phyloP scores from a whole-genome alignment of 2,797 vertebrate species.

The Liasis olivaceus region DNA sequence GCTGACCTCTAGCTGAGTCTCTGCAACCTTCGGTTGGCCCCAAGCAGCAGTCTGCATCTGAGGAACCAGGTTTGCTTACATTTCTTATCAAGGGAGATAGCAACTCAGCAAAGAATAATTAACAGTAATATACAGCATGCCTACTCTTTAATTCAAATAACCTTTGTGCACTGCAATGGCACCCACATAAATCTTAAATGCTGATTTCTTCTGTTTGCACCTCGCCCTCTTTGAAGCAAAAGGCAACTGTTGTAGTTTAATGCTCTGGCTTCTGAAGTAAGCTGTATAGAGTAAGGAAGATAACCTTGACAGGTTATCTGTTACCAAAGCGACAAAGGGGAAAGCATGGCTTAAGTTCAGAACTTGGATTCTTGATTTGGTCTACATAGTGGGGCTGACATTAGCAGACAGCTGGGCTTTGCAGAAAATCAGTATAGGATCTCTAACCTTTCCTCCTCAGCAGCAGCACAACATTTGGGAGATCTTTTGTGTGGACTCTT shows the following conservation, averaged over 20 bases:
- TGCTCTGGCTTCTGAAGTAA: neutral
- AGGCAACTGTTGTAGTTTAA: neutral
- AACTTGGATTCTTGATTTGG: neutral
- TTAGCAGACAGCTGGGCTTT: neutral
- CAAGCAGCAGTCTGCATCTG: neutral
- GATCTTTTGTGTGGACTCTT: neutral
- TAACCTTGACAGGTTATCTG: neutral
- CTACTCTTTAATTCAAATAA: neutral
- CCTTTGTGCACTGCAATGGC: neutral
- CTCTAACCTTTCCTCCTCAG: neutral
- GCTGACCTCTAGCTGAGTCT: neutral
- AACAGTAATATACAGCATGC: neutral
- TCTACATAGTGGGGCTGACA: neutral
- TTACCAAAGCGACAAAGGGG: neutral
- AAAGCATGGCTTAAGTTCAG: neutral
- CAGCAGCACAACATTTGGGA: neutral
- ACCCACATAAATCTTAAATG: neutral
- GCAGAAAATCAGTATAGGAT: neutral
- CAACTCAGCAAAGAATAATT: neutral
- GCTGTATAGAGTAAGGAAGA: neutral
- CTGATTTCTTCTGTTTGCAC: neutral
- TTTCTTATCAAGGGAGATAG: neutral
- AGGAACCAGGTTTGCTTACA: neutral
- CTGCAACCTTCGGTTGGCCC: neutral
- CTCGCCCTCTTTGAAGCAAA: neutral